phyloP scores from a whole-genome alignment of 2,888 invertebrate species.

The Agonopterix heracliana region DNA sequence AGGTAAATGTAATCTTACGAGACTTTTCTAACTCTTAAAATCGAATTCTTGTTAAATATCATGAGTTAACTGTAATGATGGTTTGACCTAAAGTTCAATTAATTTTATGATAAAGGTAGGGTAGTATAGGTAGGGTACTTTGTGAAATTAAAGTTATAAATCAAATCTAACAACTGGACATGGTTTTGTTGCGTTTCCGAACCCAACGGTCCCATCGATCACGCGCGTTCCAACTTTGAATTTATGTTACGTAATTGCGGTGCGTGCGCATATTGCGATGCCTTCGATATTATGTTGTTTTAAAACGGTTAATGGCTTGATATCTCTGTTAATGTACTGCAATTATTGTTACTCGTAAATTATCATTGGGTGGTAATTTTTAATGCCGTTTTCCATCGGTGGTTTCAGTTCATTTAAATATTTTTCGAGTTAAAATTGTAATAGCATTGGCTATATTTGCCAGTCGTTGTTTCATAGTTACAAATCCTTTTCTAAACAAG shows the following conservation, averaged over 20 bases:
- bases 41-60: background rate
- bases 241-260: constrained; percentile 69
- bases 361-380: background rate
- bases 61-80: no score
- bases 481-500: constrained; percentile 19
- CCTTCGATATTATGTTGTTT: constrained; percentile 48
- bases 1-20: constrained; percentile 31
- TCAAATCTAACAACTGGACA: constrained; percentile 54
- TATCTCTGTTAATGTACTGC: constrained; percentile 47
- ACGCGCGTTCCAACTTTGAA: constrained; percentile 53
- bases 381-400: background rate
- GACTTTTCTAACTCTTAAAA: constrained; percentile 19
- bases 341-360: constrained; percentile 7
- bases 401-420: no score
- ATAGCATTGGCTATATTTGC: no score
- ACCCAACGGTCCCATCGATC: constrained; percentile 56
- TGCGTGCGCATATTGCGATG: constrained; percentile 40
- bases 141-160: constrained; percentile 41
- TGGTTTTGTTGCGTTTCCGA: constrained; percentile 47
- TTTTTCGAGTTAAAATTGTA: no score
- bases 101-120: no score
- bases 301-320: constrained; percentile 46
- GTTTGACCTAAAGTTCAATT: constrained; percentile 7
- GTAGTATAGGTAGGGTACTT: constrained; percentile 18
- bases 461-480: background rate